Percentiles rank a stretch among this genome's conserved stretches.
Evolutionary conservation across 1,140 invertebrate species (phyloP).

Genomic region (Diorhabda sublineata): DNA sequence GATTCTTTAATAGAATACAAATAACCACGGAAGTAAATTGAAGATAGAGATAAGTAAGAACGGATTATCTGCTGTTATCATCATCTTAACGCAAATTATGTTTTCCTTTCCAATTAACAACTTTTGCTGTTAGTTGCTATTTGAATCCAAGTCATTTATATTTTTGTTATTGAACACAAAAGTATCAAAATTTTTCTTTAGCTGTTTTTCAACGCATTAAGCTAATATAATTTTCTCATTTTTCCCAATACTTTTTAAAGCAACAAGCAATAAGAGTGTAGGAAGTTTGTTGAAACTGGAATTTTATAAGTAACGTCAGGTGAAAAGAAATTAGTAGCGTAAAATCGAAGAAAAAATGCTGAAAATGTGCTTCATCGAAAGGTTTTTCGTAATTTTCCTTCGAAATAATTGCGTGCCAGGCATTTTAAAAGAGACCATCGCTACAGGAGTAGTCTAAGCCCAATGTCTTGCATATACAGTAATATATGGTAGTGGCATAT

Average conservation of each 20-base stretch:
- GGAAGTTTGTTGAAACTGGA: background rate
- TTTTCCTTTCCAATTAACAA: background rate
- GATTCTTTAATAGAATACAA: too few species aligned
- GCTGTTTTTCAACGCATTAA: background rate
- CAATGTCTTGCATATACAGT: too few species aligned
- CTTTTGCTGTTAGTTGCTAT: background rate
- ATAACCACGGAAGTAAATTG: too few species aligned
- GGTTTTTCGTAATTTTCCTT: conserved; percentile 28
- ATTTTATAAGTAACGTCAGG: conserved; percentile 12
- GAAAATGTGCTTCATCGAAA: conserved; percentile 18
- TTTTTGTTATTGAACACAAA: background rate
- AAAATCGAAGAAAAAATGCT: conserved; percentile 16
- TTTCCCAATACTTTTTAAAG: background rate
- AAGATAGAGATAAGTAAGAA: background rate
- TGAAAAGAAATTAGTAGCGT: conserved; percentile 10
- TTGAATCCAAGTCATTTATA: background rate
- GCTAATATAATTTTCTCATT: too few species aligned
- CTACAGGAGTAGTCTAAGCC: too few species aligned
- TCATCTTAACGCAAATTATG: background rate
- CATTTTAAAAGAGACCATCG: conserved; percentile 26
- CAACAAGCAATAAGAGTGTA: background rate
- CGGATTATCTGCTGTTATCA: background rate
- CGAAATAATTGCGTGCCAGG: conserved; percentile 33
- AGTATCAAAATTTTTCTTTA: background rate
- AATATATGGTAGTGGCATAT: too few species aligned